phyloP scores from a whole-genome alignment of 2,113 vertebrate species.

The Vulpes vulpes region DNA sequence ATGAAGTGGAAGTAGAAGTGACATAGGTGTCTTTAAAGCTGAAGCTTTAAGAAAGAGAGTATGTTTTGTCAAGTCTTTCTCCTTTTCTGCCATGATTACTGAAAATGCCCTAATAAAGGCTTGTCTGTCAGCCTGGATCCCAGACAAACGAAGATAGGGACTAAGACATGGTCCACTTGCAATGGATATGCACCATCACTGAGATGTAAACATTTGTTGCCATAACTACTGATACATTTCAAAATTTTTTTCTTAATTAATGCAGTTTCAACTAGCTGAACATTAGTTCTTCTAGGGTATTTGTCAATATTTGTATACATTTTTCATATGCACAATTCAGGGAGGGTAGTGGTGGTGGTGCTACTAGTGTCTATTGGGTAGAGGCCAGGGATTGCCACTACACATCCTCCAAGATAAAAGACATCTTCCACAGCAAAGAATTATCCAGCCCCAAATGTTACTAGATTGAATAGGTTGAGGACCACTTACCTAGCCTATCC shows the following conservation, averaged over 20 bases:
- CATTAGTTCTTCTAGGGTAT: not conserved
- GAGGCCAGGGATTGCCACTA: not conserved
- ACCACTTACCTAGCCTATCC: not conserved
- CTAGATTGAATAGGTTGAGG: not conserved
- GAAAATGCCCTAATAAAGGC: not conserved
- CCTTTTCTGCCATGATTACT: not conserved
- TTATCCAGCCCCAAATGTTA: not conserved
- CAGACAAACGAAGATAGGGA: not conserved
- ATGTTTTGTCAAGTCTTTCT: not conserved
- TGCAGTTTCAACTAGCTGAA: not conserved
- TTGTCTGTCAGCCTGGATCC: not conserved
- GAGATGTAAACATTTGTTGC: not conserved
- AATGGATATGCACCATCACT: not conserved
- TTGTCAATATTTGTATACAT: not conserved
- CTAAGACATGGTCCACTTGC: not conserved
- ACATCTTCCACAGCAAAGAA: not conserved
- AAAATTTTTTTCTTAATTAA: not conserved
- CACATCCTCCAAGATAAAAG: not conserved
- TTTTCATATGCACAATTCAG: not conserved
- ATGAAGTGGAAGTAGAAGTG: not conserved
- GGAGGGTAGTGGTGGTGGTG: not conserved
- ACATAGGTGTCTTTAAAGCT: not conserved
- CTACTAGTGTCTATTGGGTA: rapidly evolving
- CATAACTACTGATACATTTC: not conserved
- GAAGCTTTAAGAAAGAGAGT: not conserved